Percentiles rank a stretch among this genome's conserved stretches.
Evolutionary conservation across 2,113 vertebrate species (phyloP).

Genomic region (Stigmatopora nigra): DNA sequence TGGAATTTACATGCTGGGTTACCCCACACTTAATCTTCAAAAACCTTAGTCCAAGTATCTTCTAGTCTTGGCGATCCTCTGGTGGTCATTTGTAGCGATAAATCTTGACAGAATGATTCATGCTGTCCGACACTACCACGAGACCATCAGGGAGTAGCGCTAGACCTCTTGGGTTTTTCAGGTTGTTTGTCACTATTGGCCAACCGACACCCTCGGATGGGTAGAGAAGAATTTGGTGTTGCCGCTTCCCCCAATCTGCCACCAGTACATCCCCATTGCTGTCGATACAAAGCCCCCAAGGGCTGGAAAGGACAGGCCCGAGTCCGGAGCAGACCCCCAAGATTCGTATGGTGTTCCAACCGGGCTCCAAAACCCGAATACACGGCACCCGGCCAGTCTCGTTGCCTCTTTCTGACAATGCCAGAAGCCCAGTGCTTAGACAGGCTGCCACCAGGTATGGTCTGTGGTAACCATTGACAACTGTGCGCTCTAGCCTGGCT

Average conservation of each 20-base stretch:
- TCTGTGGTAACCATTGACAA: constrained; percentile 69
- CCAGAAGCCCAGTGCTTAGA: constrained; percentile 65
- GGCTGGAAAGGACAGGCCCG: constrained; percentile 68
- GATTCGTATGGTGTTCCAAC: constrained; percentile 69
- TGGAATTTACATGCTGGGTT: not conserved
- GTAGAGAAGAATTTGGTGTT: constrained; percentile 67
- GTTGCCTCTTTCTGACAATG: constrained; percentile 71
- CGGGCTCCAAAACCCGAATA: constrained; percentile 72
- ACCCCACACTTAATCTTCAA: not conserved
- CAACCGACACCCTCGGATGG: constrained; percentile 60
- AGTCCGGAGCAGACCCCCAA: constrained; percentile 68
- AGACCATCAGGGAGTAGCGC: constrained; percentile 66
- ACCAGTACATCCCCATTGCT: constrained; percentile 71
- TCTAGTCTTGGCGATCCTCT: not conserved
- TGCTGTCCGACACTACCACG: constrained; percentile 73
- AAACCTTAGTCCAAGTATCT: not conserved
- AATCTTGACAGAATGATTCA: constrained; percentile 77
- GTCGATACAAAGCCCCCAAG: constrained; percentile 76
- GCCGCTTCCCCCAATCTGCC: constrained; percentile 70
- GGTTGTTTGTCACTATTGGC: constrained; percentile 57
- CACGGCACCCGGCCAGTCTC: constrained; percentile 69
- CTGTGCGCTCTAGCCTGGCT: constrained; percentile 59
- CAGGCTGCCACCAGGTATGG: constrained; percentile 72
- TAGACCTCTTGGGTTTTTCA: constrained; percentile 71
- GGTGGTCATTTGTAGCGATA: constrained; percentile 69